Base-by-base conservation (phyloP, 2,113 vertebrate species). In the Chelonoidis abingdonii region DNA sequence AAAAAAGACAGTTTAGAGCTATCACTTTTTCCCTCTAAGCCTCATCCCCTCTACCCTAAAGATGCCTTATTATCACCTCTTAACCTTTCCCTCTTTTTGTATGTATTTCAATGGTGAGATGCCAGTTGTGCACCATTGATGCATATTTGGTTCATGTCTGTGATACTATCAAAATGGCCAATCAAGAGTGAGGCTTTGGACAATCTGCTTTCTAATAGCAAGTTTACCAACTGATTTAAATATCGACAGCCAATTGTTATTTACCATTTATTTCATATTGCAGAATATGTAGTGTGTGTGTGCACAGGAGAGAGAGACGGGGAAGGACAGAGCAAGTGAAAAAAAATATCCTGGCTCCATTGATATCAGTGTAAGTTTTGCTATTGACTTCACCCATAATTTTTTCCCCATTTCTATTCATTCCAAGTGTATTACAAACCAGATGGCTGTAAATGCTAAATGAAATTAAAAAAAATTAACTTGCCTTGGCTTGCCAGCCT, bases 371-470 rank as follows among this genome's bases (percentile, higher is more conserved):
- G 6, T 21, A 91, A 49, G 5, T 75, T 93, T 81, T 76, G 76
- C 31, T 54, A 52, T 21, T 53, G 89, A 41, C 47, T 89, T 50
- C 65, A 62, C 27, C 57, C 27, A 3, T 62, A 62, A 5, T 17
- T 9, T 65, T 59, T 6, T 21, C 31, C 52, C 35, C 53, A 49
- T 44, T 81, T 75, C n/a, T 80, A 84, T 57, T 65, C 62, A 65
- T 1, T 1, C 54, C 8, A 56, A 84, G 27, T 89, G 44, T 56
- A 12, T 0, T 75, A 13, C 47, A 86, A 89, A 62, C 29, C 83
- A 93, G 21, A 89, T 96, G 90, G 79, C 84, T 76, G 76, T 24
- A 25, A 35, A 82, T 80, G 52, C n/a, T 72, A 86, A 93, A 72
- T 44, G 75, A 65, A 65, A 65, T 65, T 65, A 16, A 17, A 65